phyloP scores from a whole-genome alignment of 37 sponge, comb jelly and placozoan genomes.

The Geodia barretti region DNA sequence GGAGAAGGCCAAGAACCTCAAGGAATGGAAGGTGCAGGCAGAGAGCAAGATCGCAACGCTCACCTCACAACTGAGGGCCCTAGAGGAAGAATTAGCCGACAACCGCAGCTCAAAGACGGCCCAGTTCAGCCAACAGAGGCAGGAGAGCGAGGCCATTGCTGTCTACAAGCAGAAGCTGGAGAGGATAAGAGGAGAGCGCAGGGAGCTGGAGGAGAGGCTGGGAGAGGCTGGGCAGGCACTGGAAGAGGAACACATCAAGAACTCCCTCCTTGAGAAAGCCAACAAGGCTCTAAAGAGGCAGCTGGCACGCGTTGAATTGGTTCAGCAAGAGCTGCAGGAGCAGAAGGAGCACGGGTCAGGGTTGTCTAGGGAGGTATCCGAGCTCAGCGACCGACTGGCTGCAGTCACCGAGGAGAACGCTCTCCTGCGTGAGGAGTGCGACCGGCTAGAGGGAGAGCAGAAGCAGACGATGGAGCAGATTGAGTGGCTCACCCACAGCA shows the following conservation, averaged over 20 bases:
- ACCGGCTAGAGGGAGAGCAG: not conserved
- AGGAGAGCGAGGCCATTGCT: slow-evolving; percentile 4
- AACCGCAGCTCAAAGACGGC: not conserved
- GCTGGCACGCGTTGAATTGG: not conserved
- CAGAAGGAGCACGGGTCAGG: not conserved
- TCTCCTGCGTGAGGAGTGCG: not conserved
- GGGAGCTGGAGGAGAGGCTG: slow-evolving; percentile 10
- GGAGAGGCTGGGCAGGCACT: slow-evolving; percentile 1
- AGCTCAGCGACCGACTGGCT: slow-evolving; percentile 13
- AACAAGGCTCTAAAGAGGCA: not conserved
- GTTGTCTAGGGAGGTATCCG: not conserved
- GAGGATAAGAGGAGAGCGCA: not conserved
- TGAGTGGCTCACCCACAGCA: slow-evolving; percentile 23
- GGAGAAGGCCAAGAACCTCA: slow-evolving; percentile 9
- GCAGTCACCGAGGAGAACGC: slow-evolving; percentile 29
- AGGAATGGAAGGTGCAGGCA: not conserved
- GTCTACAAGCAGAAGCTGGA: slow-evolving; percentile 13
- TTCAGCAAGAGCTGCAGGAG: not conserved
- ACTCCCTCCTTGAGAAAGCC: not conserved
- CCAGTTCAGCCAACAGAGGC: slow-evolving; percentile 6
- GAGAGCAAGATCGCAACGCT: not conserved
- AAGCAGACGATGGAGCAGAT: slow-evolving; percentile 8
- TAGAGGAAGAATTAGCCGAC: not conserved
- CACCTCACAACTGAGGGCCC: not conserved
- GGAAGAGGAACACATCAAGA: not conserved